Evolutionary conservation across 2,888 invertebrate species (phyloP), one percentile per base, ranked within the genome.

Genomic region (Ischnus inquisitorius): DNA sequence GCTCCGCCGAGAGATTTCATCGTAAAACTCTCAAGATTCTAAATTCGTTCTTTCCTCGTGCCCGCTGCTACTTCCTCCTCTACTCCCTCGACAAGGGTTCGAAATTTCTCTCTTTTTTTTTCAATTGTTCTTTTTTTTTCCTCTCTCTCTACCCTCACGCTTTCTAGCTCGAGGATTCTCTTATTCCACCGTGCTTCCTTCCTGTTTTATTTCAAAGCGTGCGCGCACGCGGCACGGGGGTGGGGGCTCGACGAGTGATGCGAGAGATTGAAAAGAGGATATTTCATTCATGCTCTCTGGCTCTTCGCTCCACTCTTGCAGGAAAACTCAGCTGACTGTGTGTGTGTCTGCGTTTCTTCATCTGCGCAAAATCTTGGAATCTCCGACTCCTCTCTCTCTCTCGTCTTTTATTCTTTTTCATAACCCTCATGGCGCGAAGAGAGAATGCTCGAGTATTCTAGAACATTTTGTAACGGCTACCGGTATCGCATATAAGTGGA

Each of bases 201-300:
- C 74, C 85, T 84, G 76, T 83, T 79, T 86, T 84, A 84, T 86
- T 86, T 85, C 77, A 84, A 65, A 74, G 69, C 60, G 54, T 57
- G 85, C 85, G 84, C 72, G 86, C 79, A 41, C 68, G 65, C 68
- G 72, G 57, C 84, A 81, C 80, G 34, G 34, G 34, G 34, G 34
- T 0, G 34, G 34, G 34, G 34, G 34, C 5, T 34, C 34, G 85
- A 87, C 83, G 87, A 84, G 85, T 81, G 79, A 68, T 69, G 80
- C 60, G 41, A 78, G 81, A 80, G 83, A 86, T 84, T 86, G 82
- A 82, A 86, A 85, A 83, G 86, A 76, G 75, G 71, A 82, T 82
- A 81, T 82, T 82, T 83, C 80, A 76, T 68, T 82, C 79, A 64
- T 68, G 69, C 67, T 78, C 43, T 46, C 28, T 16, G 75, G 16